Evolutionary conservation across 1,140 invertebrate species (phyloP).

Genomic region (Eulimnadia texana): DNA sequence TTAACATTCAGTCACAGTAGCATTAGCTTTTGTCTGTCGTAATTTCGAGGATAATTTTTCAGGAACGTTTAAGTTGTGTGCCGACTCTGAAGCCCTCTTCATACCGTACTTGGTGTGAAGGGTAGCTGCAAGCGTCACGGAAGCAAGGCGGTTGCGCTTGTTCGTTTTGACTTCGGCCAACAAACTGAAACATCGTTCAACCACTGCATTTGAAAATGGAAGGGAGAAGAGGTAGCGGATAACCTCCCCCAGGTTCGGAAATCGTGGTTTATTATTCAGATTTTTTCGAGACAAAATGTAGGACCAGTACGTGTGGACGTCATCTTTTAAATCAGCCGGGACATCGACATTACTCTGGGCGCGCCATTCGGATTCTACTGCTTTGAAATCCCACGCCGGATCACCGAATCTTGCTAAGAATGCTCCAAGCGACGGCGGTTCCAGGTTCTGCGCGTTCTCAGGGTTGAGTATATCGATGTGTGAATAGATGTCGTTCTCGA

Average conservation of each 20-base stretch:
- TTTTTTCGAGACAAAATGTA: neutral
- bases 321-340: neutral
- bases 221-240: neutral
- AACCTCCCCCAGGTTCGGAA: neutral
- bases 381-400: neutral
- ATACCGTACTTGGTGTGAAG: constrained; percentile 3
- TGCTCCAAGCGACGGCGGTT: neutral
- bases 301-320: neutral
- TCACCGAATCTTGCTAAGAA: neutral
- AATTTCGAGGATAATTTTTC: neutral
- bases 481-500: neutral
- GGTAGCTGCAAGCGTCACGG: neutral
- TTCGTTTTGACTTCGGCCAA: neutral
- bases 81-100: neutral
- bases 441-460: neutral
- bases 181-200: neutral
- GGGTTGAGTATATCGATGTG: neutral
- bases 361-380: neutral
- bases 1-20: too few relatives aligned
- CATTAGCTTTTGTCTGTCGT: neutral
- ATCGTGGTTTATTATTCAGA: too few relatives aligned
- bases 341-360: constrained; percentile 1
- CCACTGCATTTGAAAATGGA: neutral
- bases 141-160: neutral
- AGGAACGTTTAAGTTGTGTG: neutral